Evolutionary conservation across 2,113 vertebrate species (phyloP).

Genomic region (Zosterops lateralis): DNA sequence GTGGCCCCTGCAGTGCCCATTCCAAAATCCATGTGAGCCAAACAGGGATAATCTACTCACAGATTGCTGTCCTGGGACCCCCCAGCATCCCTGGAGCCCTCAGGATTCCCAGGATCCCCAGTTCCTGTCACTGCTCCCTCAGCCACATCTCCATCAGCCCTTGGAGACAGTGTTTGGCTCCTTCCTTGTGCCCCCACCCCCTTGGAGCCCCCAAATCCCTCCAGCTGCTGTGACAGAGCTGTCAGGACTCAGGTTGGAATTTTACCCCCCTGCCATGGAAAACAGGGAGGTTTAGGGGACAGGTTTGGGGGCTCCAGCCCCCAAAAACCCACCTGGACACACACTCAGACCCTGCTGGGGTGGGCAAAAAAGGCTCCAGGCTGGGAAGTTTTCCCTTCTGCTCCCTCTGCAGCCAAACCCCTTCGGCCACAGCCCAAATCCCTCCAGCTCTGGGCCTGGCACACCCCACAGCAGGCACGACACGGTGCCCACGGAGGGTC

Average conservation of each 20-base stretch:
- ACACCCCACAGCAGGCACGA: background rate
- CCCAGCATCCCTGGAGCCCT: background rate
- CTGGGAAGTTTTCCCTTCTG: background rate
- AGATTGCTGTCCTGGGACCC: background rate
- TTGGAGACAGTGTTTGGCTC: background rate
- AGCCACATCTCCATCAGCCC: background rate
- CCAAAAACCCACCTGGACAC: background rate
- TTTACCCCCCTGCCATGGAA: too few species aligned
- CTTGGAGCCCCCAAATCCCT: background rate
- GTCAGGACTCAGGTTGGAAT: background rate
- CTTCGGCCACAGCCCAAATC: background rate
- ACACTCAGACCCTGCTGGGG: background rate
- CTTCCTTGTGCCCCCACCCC: background rate
- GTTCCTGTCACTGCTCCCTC: background rate
- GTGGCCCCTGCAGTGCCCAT: background rate
- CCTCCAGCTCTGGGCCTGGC: rapidly evolving
- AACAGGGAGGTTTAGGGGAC: background rate
- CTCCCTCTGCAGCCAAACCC: background rate
- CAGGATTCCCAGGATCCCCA: background rate
- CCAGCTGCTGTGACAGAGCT: background rate
- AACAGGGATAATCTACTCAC: background rate
- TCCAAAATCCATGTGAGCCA: background rate
- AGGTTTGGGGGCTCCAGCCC: background rate
- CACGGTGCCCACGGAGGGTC: background rate
- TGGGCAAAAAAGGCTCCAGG: background rate